Evolutionary conservation across 1,140 invertebrate species (phyloP), one percentile per base, ranked within the genome.

Genomic region (Plutomurus gul): DNA sequence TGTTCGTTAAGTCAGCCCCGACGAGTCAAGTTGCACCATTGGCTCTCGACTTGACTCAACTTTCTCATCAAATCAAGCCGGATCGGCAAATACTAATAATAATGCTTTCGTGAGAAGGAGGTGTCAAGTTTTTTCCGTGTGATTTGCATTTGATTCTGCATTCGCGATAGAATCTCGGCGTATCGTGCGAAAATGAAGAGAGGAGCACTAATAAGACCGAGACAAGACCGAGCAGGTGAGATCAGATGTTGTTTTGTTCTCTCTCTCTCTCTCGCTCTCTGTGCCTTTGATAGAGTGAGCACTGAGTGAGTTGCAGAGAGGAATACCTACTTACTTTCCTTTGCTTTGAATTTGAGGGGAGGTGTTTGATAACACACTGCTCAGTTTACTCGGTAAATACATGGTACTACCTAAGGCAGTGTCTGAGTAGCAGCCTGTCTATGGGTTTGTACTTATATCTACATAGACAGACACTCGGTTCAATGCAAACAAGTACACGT

Each of bases 121-220:
- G 56, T 65, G 56, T 65, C 56, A 30, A 65, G 56, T 65, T 65
- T 65, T 51, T 65, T 65, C 56, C 36, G 56, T 65, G 56, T 25
- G 56, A 65, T 65, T 65, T 65, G 56, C 56, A 65, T 65, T 65
- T 65, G 56, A 65, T 65, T 65, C 36, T 65, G 56, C 56, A 65
- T 65, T 65, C 16, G 25, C 30, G 56, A 65, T 65, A 65, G 56
- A 33, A 65, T 65, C 56, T 65, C 56, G 18, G 25, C 56, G 13
- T 27, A 65, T 65, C 56, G 56, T 65, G 56, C 27, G 56, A 65
- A 65, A 65, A 65, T 65, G 56, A 65, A 65, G 13, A 65, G 56
- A 65, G 56, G 16, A 65, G 56, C 56, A 30, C 36, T 65, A 65
- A 33, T 65, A 65, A 30, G 56, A 30, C 56, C 56, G 56, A 65